Evolutionary conservation across 64 coral and sea anemone genomes (phyloP), one percentile per base, ranked within the genome.

Genomic region (Pachyseris speciosa): DNA sequence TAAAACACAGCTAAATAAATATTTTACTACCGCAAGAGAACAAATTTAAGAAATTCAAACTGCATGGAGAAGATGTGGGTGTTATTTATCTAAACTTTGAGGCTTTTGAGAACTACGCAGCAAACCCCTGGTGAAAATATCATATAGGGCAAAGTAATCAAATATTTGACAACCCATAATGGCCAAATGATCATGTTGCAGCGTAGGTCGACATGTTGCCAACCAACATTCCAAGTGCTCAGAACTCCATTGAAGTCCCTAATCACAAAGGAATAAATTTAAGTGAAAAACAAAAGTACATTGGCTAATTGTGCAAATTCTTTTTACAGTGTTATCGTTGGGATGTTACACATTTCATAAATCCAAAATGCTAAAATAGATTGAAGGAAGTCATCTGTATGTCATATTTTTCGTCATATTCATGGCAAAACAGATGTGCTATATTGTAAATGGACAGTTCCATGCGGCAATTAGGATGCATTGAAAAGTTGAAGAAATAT

Each of bases 1-100:
- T 63, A 61, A 81, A 74, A 61, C 20, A 58, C 77, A 63, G 6
- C 17, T 39, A 41, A 61, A 81, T 81, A 61, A 81, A 81, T 63
- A 81, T 61, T 36, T 61, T 26, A 81, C 22, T 81, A 5, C 22
- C 45, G 48, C 53, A 61, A 40, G 17, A 39, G 19, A 39, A 30
- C 49, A 16, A 11, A 26, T 81, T 16, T 81, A 19, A n/a, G 3
- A 40, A 57, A 61, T 27, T 32, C 52, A 40, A 33, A 61, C 36
- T 30, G 9, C 50, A n/a, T 25, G 30, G 40, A 25, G 13, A 38
- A 71, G 4, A 34, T 16, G 39, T 13, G 36, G 30, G 36, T 22
- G 22, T 71, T 39, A 32, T 71, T 22, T 7, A 60, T 1, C 13
- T 74, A 61, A 61, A 61, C 58, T 24, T 25, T 13, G 52, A n/a